Percentiles rank a stretch among this genome's conserved stretches.
Evolutionary conservation across 2,113 vertebrate species (phyloP).

Genomic region (Prunella fulvescens): DNA sequence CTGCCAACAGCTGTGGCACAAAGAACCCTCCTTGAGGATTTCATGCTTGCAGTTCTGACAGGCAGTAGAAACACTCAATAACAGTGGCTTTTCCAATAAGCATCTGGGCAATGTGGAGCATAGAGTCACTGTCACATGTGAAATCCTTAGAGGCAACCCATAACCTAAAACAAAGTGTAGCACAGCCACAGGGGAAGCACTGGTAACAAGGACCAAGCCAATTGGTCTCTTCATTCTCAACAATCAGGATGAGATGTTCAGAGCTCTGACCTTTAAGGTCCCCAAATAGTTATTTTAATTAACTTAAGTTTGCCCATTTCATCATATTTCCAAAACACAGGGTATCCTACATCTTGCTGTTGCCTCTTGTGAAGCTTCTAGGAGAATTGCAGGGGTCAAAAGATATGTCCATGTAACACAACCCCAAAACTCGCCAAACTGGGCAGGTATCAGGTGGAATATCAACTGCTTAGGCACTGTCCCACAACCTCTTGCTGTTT

Average conservation of each 20-base stretch:
- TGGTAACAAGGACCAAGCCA: background rate
- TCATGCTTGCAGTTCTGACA: background rate
- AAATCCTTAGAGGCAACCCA: background rate
- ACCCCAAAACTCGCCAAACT: background rate
- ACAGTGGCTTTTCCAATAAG: background rate
- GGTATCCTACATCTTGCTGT: background rate
- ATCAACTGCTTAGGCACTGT: background rate
- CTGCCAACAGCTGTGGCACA: background rate
- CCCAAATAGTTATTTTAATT: background rate
- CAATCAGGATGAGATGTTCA: background rate
- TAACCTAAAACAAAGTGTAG: background rate
- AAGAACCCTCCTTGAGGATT: background rate
- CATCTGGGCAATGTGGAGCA: background rate
- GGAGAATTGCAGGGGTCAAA: background rate
- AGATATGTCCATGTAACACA: background rate
- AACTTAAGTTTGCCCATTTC: background rate
- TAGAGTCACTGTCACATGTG: background rate
- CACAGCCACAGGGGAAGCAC: background rate
- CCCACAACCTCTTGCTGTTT: background rate
- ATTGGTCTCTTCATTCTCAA: background rate
- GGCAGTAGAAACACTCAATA: background rate
- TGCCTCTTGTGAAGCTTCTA: background rate
- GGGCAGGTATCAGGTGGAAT: background rate
- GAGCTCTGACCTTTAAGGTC: background rate
- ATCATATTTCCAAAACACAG: rapidly evolving